These are phyloP conservation scores for Myiozetetes cayanensis DNA, from an alignment of 2,113 vertebrate genomes.

Conservation along the genomic window DNA sequence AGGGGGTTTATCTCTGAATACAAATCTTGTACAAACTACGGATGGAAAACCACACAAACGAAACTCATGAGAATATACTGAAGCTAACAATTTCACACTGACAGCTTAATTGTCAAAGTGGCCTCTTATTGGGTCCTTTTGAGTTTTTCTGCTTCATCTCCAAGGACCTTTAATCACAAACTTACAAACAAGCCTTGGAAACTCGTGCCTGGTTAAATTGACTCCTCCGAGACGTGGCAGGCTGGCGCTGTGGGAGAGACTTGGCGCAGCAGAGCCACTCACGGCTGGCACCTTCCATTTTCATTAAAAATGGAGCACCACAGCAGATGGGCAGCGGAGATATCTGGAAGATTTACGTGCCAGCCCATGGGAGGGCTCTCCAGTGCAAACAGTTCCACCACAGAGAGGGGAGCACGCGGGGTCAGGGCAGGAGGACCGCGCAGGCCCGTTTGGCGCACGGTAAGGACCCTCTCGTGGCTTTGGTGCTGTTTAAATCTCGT, in stretches of 20 bases:
- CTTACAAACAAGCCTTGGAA: constrained; percentile 22
- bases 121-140: not conserved
- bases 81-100: not conserved
- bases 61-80: not conserved
- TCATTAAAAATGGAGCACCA: constrained; percentile 72
- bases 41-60: not conserved
- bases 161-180: constrained; percentile 10
- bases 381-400: constrained; percentile 53
- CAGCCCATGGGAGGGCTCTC: constrained; percentile 64
- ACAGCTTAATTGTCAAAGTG: constrained; percentile 4
- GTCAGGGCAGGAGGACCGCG: constrained; percentile 40
- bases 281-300: constrained; percentile 56
- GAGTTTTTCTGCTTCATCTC: not conserved
- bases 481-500: constrained; percentile 48
- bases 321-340: constrained; percentile 68
- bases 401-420: constrained; percentile 18
- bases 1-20: not conserved
- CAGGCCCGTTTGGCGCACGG: constrained; percentile 53
- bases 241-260: constrained; percentile 3
- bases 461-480: constrained; percentile 56
- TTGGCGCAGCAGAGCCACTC: constrained; percentile 34
- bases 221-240: constrained; percentile 44
- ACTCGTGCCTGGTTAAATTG: constrained; percentile 27
- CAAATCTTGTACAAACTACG: not conserved
- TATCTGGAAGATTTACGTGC: constrained; percentile 69